phyloP scores from a whole-genome alignment of 2,113 vertebrate species.

The Podilymbus podiceps region DNA sequence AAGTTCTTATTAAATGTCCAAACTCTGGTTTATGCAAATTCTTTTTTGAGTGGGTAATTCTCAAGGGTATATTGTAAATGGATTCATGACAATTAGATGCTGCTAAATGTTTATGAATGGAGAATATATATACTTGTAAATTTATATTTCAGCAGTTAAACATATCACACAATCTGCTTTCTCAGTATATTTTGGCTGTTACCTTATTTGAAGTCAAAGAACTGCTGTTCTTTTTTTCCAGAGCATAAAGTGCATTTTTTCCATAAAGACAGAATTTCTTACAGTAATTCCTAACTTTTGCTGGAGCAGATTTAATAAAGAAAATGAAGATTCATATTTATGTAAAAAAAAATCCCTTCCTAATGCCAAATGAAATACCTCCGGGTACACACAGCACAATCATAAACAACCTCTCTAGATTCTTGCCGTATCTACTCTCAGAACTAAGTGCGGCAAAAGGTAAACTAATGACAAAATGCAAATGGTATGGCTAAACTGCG shows the following conservation, averaged over 20 bases:
- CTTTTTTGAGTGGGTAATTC: neutral
- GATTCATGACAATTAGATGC: neutral
- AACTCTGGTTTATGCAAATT: neutral
- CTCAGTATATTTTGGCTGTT: neutral
- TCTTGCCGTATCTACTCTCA: constrained; percentile 30
- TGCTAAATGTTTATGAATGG: neutral
- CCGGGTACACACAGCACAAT: neutral
- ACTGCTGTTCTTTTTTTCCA: neutral
- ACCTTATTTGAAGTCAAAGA: constrained; percentile 14
- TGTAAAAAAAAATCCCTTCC: neutral
- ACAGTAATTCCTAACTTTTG: neutral
- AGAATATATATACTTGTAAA: constrained; percentile 12
- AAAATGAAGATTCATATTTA: neutral
- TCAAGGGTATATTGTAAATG: neutral
- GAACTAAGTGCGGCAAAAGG: constrained; percentile 39
- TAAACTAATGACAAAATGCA: constrained; percentile 52
- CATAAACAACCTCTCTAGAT: constrained; percentile 19
- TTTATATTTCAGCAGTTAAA: constrained; percentile 43
- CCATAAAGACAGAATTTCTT: neutral
- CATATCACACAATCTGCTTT: neutral
- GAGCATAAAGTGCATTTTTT: neutral
- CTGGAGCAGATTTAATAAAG: constrained; percentile 5
- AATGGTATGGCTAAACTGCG: constrained; percentile 8
- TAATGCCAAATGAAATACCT: neutral
- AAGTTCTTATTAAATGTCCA: neutral